These are phyloP conservation scores for Drosophila lutescens DNA, from an alignment of 2,888 invertebrate species.

Conservation along the genomic window DNA sequence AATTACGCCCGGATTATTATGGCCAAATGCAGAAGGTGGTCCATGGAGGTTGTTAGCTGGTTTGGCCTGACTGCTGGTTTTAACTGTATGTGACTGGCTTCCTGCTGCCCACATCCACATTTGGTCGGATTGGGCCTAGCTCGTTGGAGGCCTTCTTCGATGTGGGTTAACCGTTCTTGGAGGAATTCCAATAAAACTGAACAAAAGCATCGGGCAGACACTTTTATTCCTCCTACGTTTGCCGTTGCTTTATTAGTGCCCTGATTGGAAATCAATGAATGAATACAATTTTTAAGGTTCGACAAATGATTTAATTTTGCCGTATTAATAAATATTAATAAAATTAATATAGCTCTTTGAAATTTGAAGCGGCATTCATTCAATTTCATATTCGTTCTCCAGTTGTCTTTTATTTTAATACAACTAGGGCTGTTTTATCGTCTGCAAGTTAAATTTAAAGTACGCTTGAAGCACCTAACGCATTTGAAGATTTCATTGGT, in stretches of 20 bases:
- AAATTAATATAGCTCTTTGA: background rate
- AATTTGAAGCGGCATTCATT: no score
- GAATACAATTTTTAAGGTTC: background rate
- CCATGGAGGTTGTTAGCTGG: constrained; percentile 17
- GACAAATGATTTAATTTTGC: background rate
- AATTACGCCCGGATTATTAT: constrained; percentile 67
- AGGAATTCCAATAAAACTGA: constrained; percentile 41
- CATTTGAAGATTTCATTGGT: no score
- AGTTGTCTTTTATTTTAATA: no score
- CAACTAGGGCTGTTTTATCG: no score
- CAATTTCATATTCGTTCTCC: no score
- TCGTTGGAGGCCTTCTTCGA: constrained; percentile 44
- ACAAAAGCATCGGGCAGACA: constrained; percentile 23
- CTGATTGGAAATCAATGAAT: constrained; percentile 5
- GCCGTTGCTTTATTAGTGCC: background rate
- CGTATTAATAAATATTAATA: background rate
- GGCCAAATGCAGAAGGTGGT: constrained; percentile 50
- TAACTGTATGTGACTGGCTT: constrained; percentile 21
- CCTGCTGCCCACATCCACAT: constrained; percentile 46
- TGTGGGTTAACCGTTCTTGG: constrained; percentile 76
- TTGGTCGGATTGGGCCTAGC: constrained; percentile 23
- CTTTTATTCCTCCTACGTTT: background rate
- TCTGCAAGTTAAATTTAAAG: background rate
- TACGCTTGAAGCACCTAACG: no score
- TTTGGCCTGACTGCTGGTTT: constrained; percentile 12